These are phyloP conservation scores for Cerastis rubricosa DNA, from an alignment of 2,888 invertebrate species.

Conservation along the genomic window DNA sequence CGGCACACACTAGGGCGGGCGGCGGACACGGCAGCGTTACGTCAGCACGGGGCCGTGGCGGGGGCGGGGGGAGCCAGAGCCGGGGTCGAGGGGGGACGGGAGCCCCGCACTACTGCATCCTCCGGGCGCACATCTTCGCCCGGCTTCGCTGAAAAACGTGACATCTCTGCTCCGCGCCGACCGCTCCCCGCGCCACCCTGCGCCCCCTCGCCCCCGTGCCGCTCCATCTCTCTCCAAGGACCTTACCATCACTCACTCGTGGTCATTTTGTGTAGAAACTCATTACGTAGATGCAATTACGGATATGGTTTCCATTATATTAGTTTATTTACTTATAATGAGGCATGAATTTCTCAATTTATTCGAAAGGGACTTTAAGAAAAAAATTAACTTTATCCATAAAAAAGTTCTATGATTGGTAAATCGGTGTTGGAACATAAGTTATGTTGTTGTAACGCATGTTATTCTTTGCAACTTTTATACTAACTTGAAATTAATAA, in stretches of 20 bases:
- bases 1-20: constrained; percentile 90
- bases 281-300: constrained; percentile 76
- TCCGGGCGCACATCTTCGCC: constrained; percentile 85
- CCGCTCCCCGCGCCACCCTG: constrained; percentile 68
- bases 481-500: background rate
- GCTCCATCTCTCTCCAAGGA: constrained; percentile 69
- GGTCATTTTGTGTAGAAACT: constrained; percentile 78
- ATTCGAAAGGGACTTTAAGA: background rate
- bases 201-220: constrained; percentile 56
- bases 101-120: constrained; percentile 89
- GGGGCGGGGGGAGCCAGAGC: constrained; percentile 71
- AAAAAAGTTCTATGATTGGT: constrained; percentile 4
- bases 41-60: constrained; percentile 85
- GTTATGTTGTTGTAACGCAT: background rate
- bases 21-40: constrained; percentile 88
- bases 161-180: constrained; percentile 80
- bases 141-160: constrained; percentile 85
- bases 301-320: constrained; percentile 56
- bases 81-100: constrained; percentile 64
- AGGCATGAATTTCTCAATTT: constrained; percentile 16
- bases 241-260: constrained; percentile 75
- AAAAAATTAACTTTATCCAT: constrained; percentile 3
- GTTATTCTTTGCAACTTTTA: constrained; percentile 5
- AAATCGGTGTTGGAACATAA: background rate
- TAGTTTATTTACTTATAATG: constrained; percentile 38